Evolutionary conservation across 1,140 invertebrate genomes (phyloP), one percentile per base, ranked within the genome.

Genomic region (Protaetia brevitarsis): DNA sequence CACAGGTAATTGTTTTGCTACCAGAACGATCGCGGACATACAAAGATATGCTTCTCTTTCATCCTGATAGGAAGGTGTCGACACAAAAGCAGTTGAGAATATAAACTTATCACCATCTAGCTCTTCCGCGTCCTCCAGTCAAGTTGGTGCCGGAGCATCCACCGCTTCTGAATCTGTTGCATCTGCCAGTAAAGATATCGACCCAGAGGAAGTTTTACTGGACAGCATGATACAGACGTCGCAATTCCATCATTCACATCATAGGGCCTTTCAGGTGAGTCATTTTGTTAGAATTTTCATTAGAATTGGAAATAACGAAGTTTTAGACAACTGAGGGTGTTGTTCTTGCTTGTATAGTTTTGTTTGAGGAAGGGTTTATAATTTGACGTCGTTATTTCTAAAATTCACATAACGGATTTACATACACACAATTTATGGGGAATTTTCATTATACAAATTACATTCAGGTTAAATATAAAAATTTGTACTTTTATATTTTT

Each of bases 151-250:
- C 5, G 30, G n/a, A 19, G 51, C 56, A 4, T 45, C 57, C 21
- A 62, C 68, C 7, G 30, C 67, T 10, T 65, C 66, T 58, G 57
- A 67, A 26, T 61, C 68, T 19, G 59, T 31, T 28, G 31, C 66
- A 29, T 72, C 63, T 3, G 13, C 30, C 11, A 69, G 65, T 36
- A 68, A 68, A 62, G 68, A 69, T 13, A 34, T 63, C 45, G 69
- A 73, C 60, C 45, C 69, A 34, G 77, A 77, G 71, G 82, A 83
- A 67, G 82, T 83, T 71, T 73, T 79, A 41, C 67, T 82, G 71
- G 78, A 79, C 75, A 83, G 83, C 68, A 88, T 88, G 87, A 86
- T 88, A 79, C 85, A 87, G 76, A 85, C 86, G 66, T 82, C 86
- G 51, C 85, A 87, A 68, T 85, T 86, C 69, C 86, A 86, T 71